A percentile compares a stretch with the other conserved stretches of the same genome.
Conservation (phyloP, 2,113 vertebrate genomes). For the Ondatra zibethicus region DNA sequence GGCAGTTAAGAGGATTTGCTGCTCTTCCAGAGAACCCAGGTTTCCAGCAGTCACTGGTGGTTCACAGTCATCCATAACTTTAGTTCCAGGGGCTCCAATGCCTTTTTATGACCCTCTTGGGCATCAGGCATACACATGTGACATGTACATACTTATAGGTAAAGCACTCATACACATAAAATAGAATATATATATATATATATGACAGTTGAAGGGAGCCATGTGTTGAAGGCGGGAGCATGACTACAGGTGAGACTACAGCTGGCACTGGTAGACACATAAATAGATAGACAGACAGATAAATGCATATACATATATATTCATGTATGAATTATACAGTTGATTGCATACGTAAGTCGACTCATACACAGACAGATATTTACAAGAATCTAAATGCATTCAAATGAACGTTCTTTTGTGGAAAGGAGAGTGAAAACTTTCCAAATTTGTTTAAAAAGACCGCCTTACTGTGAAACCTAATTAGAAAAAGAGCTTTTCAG, state of each 20-base stretch:
- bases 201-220: neutral
- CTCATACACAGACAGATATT: neutral
- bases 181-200: neutral
- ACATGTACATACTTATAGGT: neutral
- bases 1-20: neutral
- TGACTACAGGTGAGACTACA: rapidly evolving
- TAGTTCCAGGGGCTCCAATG: neutral
- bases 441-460: neutral
- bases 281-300: neutral
- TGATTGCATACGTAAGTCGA: neutral
- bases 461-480: neutral
- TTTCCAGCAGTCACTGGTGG: neutral
- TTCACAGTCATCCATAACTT: neutral
- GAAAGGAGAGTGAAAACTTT: neutral
- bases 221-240: neutral
- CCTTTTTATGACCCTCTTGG: neutral
- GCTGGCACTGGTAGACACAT: neutral
- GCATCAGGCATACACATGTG: neutral
- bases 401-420: neutral
- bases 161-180: neutral
- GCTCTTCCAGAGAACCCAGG: neutral
- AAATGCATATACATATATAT: neutral
- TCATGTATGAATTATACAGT: neutral
- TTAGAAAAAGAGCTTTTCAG: neutral
- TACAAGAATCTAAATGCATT: neutral